Percentiles rank a stretch among this genome's conserved stretches.
These are phyloP conservation scores for Morpho achilles DNA, from an alignment of 2,888 invertebrate genomes.

Conservation along the genomic window DNA sequence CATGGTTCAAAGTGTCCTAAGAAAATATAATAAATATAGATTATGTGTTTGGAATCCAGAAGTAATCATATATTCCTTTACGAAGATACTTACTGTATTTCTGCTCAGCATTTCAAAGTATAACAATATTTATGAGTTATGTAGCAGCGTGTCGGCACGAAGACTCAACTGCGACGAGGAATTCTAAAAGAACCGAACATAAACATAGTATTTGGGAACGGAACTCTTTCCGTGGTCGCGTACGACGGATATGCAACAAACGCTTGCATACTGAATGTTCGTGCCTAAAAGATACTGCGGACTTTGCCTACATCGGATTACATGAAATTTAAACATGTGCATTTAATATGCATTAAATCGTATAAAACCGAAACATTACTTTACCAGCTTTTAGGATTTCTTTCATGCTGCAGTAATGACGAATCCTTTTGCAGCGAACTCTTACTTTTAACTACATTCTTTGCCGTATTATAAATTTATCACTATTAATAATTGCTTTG, in stretches of 20 bases:
- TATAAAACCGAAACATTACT: slow-evolving; percentile 50
- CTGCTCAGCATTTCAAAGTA: slow-evolving; percentile 27
- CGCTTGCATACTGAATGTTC: slow-evolving; percentile 78
- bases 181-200: slow-evolving; percentile 73
- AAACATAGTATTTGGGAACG: slow-evolving; percentile 75
- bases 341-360: slow-evolving; percentile 66
- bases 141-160: slow-evolving; percentile 66
- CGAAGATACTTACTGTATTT: slow-evolving; percentile 4
- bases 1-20: slow-evolving; percentile 3
- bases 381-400: slow-evolving; percentile 45
- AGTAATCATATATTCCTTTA: slow-evolving; percentile 8
- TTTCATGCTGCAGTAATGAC: no score
- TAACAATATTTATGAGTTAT: slow-evolving; percentile 54
- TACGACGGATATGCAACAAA: slow-evolving; percentile 76
- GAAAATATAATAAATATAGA: slow-evolving; percentile 2
- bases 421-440: no score
- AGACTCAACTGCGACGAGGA: slow-evolving; percentile 68
- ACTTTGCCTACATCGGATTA: slow-evolving; percentile 72
- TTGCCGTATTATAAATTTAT: slow-evolving; percentile 1
- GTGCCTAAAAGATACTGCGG: slow-evolving; percentile 78
- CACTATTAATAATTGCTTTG: slow-evolving; percentile 32
- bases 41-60: slow-evolving; percentile 5
- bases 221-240: slow-evolving; percentile 73
- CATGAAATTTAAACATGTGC: slow-evolving; percentile 72
- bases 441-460: no score